These are phyloP conservation scores for Hoplostethus mediterraneus DNA, from an alignment of 2,797 vertebrate genomes.

Conservation along the genomic window DNA sequence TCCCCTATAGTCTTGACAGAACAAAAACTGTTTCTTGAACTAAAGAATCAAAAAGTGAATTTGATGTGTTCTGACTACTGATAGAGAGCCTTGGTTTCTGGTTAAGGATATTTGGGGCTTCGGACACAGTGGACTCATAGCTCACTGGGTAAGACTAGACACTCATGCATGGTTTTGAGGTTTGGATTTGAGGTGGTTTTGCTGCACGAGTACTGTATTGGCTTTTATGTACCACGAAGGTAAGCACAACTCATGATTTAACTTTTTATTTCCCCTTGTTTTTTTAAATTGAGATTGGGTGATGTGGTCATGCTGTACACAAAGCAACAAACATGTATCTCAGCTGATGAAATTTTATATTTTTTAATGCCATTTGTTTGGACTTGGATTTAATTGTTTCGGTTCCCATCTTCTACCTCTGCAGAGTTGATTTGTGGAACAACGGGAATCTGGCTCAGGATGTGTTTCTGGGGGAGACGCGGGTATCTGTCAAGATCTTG, in stretches of 20 bases:
- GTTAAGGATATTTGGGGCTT: slow-evolving; percentile 76
- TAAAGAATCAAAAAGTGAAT: slow-evolving; percentile 51
- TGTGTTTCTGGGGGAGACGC: slow-evolving; percentile 95
- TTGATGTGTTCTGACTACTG: slow-evolving; percentile 77
- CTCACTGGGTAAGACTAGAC: slow-evolving; percentile 92
- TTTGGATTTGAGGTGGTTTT: slow-evolving; percentile 82
- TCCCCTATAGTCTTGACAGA: slow-evolving; percentile 33
- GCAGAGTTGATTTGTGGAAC: slow-evolving; percentile 97
- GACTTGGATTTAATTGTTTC: slow-evolving; percentile 10
- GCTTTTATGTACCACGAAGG: slow-evolving; percentile 45
- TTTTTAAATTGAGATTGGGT: slow-evolving; percentile 24
- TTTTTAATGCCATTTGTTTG: background rate
- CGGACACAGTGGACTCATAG: slow-evolving; percentile 81
- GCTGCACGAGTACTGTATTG: slow-evolving; percentile 82
- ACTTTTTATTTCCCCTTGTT: slow-evolving; percentile 14
- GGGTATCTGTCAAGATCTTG: slow-evolving; percentile 94
- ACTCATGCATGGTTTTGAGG: slow-evolving; percentile 87
- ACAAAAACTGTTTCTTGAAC: slow-evolving; percentile 29
- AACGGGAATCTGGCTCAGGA: slow-evolving; percentile 97
- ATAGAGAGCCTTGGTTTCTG: slow-evolving; percentile 78
- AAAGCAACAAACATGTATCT: background rate
- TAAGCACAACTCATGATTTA: slow-evolving; percentile 49
- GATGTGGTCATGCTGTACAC: slow-evolving; percentile 48
- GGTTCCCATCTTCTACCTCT: slow-evolving; percentile 66
- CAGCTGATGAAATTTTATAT: slow-evolving; percentile 3